These are phyloP conservation scores for Poecilus cupreus DNA, from an alignment of 2,888 invertebrate genomes.

Conservation along the genomic window DNA sequence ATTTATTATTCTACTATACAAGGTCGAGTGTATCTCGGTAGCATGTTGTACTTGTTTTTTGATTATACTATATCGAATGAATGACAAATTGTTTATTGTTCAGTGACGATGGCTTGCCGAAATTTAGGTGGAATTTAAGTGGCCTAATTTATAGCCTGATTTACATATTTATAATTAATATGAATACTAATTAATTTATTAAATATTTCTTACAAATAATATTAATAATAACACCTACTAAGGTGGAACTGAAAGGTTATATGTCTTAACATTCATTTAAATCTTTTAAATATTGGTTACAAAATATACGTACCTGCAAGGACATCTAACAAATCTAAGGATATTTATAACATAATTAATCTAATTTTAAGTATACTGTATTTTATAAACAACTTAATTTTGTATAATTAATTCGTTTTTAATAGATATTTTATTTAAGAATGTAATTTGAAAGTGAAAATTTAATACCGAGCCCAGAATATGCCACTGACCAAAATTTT, in stretches of 20 bases:
- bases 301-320: conserved; percentile 7
- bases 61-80: too few species aligned
- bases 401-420: conserved; percentile 2
- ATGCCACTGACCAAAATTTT: too few species aligned
- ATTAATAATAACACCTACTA: background rate
- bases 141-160: too few species aligned
- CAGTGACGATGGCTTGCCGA: too few species aligned
- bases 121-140: too few species aligned
- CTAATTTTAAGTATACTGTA: conserved; percentile 2
- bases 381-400: conserved; percentile 6
- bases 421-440: background rate
- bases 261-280: conserved; percentile 20
- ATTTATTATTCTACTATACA: background rate
- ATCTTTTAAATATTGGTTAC: background rate
- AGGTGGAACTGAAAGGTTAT: background rate
- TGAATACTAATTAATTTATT: background rate
- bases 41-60: too few species aligned
- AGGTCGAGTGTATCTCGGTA: too few species aligned
- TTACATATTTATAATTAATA: too few species aligned
- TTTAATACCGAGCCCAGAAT: too few species aligned
- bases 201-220: background rate
- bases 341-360: background rate
- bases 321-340: background rate
- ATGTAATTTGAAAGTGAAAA: background rate
- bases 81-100: too few species aligned